Conservation (phyloP, 2,113 vertebrate species). For the Bothrops jararaca region DNA sequence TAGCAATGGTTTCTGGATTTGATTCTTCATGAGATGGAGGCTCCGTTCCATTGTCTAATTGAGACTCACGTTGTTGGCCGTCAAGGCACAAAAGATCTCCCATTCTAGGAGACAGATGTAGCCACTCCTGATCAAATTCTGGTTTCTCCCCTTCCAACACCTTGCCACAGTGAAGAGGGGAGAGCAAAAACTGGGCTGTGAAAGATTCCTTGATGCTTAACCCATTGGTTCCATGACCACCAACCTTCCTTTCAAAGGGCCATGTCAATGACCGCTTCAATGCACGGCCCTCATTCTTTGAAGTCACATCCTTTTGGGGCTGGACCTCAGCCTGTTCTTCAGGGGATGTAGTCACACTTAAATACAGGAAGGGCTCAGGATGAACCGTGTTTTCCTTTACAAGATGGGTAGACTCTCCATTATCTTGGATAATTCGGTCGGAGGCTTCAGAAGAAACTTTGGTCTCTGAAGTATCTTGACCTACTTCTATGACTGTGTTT, state of each 20-base stretch:
- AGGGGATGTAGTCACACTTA: constrained; percentile 17
- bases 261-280: constrained; percentile 37
- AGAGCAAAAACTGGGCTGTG: background rate
- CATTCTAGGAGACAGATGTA: background rate
- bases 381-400: background rate
- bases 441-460: background rate
- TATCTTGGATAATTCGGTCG: background rate
- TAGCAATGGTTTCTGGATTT: background rate
- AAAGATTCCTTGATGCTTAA: constrained; percentile 10
- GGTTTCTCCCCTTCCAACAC: background rate
- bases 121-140: background rate
- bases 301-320: background rate
- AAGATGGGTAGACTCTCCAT: background rate
- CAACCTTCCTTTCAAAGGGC: constrained; percentile 19
- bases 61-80: background rate
- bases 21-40: background rate
- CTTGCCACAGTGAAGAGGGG: background rate
- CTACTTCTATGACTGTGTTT: background rate
- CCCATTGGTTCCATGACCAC: background rate
- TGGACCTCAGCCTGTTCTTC: constrained; percentile 4
- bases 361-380: constrained; percentile 36
- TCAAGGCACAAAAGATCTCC: background rate
- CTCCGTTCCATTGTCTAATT: background rate
- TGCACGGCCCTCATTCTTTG: background rate
- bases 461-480: background rate